phyloP scores from a whole-genome alignment of 2,113 vertebrate genomes.

The Ondatra zibethicus region DNA sequence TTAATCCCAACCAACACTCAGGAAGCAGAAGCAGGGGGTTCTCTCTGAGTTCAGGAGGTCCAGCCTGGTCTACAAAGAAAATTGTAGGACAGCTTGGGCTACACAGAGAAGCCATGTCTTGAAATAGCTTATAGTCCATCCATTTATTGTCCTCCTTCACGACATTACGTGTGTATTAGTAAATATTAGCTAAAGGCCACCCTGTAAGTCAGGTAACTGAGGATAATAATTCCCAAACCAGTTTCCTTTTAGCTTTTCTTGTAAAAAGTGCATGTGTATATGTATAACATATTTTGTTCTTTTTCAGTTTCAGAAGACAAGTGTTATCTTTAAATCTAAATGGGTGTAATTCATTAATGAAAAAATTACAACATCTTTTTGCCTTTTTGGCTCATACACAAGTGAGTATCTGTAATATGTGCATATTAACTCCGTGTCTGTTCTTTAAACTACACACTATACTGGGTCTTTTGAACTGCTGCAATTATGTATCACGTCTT shows the following conservation, averaged over 20 bases:
- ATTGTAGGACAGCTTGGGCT: not conserved
- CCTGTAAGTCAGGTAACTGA: not conserved
- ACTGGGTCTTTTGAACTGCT: slow-evolving; percentile 14
- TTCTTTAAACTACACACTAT: slow-evolving; percentile 32
- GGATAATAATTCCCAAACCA: not conserved
- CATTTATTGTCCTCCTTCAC: not conserved
- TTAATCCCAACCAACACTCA: not conserved
- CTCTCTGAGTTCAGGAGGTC: not conserved
- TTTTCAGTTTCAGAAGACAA: slow-evolving; percentile 95
- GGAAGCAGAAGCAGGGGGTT: not conserved
- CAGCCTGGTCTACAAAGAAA: not conserved
- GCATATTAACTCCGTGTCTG: slow-evolving; percentile 26
- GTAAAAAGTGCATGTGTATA: not conserved
- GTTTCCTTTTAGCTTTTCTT: slow-evolving; percentile 25
- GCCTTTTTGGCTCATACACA: slow-evolving; percentile 98
- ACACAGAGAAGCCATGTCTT: not conserved
- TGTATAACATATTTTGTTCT: not conserved
- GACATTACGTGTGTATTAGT: too few relatives aligned
- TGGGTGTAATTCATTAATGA: slow-evolving; percentile 94
- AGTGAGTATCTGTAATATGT: slow-evolving; percentile 85
- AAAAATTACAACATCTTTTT: slow-evolving; percentile 97
- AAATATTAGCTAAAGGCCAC: not conserved
- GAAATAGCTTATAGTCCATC: not conserved
- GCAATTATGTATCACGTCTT: not conserved
- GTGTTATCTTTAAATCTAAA: slow-evolving; percentile 95